Base-by-base conservation (phyloP, 2,797 vertebrate species). In the Babyrousa celebensis region DNA sequence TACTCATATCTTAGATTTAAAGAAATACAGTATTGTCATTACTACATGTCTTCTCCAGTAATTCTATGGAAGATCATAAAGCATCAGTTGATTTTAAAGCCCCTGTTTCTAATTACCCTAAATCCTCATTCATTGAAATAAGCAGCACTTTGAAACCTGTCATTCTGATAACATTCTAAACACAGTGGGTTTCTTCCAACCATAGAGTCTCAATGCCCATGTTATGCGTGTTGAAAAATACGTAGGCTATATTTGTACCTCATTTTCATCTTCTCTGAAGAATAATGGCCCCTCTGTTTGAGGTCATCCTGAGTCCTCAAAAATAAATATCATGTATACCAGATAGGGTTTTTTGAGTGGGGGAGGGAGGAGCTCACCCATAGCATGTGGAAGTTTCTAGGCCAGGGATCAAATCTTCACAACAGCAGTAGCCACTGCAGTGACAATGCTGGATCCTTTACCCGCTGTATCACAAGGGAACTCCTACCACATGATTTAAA, bases 121-220 rank as follows among this genome's bases (percentile, higher is more conserved):
- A 68, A 62, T 27, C 14, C 65, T 79, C 62, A 84, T 40, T n/a
- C 0, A 85, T 60, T 91, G 70, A 90, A 95, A 32, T 78, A 89
- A 89, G 29, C 8, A 56, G 9, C 23, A 75, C 63, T 75, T 89
- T 58, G 89, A 92, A 86, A 65, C 11, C 52, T 79, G 2, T 58
- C 23, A 80, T 68, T 85, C 36, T 36, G 36, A 89, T 87, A 25
- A 87, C 58, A 89, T 91, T 83, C 36, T 77, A 93, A 96, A 62
- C 0, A 40, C 18, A 54, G 14, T 85, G 20, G 27, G 3, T 67
- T 74, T 78, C 74, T 36, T 71, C 85, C 48, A 75, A 72, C 23
- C 21, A 21, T n/a, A 36, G 8, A 32, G 63, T 78, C 58, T 78
- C 52, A 62, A 6, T n/a, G 17, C 32, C 9, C n/a, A 7, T 5